Percentiles rank a stretch among this genome's conserved stretches.
These are phyloP conservation scores for Sebastes kiyomatsui DNA, from an alignment of 2,797 vertebrate species.

Conservation along the genomic window DNA sequence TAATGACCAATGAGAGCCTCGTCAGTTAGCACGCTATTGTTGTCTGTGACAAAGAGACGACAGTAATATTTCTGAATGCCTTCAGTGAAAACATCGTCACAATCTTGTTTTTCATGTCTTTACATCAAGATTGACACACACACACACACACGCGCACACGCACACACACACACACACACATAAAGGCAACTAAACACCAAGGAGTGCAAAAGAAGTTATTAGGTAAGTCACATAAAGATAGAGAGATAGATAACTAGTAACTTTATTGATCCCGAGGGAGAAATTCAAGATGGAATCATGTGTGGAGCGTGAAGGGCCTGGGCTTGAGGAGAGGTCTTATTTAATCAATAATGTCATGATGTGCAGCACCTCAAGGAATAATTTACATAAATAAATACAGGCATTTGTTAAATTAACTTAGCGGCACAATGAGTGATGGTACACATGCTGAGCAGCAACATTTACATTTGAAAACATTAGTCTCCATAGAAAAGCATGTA, in stretches of 20 bases:
- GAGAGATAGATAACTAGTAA: too few relatives aligned
- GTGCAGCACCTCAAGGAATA: background rate
- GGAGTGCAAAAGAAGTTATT: background rate
- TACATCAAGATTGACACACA: background rate
- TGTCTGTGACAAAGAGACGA: constrained; percentile 1
- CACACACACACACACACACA: background rate
- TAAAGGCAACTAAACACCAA: background rate
- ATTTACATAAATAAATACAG: background rate
- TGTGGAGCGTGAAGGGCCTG: too few relatives aligned
- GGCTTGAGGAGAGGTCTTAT: too few relatives aligned
- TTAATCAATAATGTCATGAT: too few relatives aligned
- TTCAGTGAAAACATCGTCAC: background rate
- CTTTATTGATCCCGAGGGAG: too few relatives aligned
- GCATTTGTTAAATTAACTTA: background rate
- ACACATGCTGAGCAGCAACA: background rate
- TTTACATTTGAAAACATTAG: background rate
- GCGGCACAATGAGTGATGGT: background rate
- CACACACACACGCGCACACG: background rate
- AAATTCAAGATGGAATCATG: too few relatives aligned
- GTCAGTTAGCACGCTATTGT: constrained; percentile 23
- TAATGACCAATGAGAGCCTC: constrained; percentile 37
- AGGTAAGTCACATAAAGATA: background rate
- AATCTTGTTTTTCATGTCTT: background rate
- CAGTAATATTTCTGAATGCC: background rate
- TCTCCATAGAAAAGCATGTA: background rate